These are phyloP conservation scores for Hydrocynus forskahlii DNA, from an alignment of 2,797 vertebrate species.

Conservation along the genomic window DNA sequence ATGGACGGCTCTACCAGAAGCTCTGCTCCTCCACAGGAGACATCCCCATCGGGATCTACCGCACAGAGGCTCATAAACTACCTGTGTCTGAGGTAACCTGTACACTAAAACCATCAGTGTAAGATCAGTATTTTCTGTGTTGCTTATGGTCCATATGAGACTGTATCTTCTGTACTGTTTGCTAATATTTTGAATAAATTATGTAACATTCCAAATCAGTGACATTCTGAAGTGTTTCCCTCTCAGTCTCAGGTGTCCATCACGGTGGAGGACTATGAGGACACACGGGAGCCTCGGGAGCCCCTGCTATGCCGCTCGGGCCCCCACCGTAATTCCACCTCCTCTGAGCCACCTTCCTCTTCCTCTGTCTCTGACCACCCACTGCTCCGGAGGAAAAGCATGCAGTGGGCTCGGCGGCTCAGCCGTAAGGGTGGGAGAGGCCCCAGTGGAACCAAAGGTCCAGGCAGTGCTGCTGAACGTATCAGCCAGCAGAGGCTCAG, in stretches of 20 bases:
- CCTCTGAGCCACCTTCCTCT: slow-evolving; percentile 76
- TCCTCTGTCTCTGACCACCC: slow-evolving; percentile 80
- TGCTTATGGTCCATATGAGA: not conserved
- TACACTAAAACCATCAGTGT: not conserved
- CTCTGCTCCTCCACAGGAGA: slow-evolving; percentile 85
- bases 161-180: not conserved
- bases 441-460: slow-evolving; percentile 74
- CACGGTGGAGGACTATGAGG: slow-evolving; percentile 84
- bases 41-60: slow-evolving; percentile 86
- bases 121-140: not conserved
- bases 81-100: slow-evolving; percentile 78
- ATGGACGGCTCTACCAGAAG: slow-evolving; percentile 86
- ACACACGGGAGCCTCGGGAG: slow-evolving; percentile 82
- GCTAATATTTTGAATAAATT: too few species aligned
- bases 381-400: slow-evolving; percentile 84
- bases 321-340: slow-evolving; percentile 83
- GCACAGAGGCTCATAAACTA: slow-evolving; percentile 82
- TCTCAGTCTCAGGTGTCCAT: slow-evolving; percentile 84
- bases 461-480: slow-evolving; percentile 79
- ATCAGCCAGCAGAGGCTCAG: slow-evolving; percentile 85
- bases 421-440: slow-evolving; percentile 82
- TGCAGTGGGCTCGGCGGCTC: slow-evolving; percentile 86
- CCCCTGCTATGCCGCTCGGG: slow-evolving; percentile 75
- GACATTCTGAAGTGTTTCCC: not conserved
- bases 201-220: not conserved